Evolutionary conservation across 2,888 invertebrate genomes (phyloP).

Genomic region (Girardia tigrina): DNA sequence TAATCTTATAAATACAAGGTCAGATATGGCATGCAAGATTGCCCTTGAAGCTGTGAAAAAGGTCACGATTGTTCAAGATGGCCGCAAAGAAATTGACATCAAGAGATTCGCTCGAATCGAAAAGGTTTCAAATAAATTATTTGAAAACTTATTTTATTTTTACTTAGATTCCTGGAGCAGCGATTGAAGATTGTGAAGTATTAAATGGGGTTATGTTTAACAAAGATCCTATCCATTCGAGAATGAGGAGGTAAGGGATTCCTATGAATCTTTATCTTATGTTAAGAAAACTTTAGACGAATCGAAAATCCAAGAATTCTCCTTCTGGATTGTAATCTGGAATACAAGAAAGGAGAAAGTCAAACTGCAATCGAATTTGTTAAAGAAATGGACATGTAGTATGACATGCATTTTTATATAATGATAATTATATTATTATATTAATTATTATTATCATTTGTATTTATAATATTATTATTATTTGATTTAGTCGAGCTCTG

Average conservation of each 20-base stretch:
- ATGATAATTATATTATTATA: not conserved
- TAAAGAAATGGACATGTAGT: constrained; percentile 73
- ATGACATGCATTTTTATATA: constrained; percentile 37
- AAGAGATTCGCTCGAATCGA: constrained; percentile 86
- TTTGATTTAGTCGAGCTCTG: not conserved
- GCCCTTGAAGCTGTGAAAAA: constrained; percentile 85
- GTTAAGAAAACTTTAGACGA: constrained; percentile 45
- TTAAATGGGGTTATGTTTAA: constrained; percentile 89
- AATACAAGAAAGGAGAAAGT: constrained; percentile 97
- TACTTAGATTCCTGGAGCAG: constrained; percentile 67
- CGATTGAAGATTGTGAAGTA: constrained; percentile 81
- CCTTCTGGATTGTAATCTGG: constrained; percentile 80
- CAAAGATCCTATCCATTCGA: constrained; percentile 93
- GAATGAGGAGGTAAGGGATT: constrained; percentile 61
- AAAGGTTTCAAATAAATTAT: constrained; percentile 54
- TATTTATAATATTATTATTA: too few relatives aligned
- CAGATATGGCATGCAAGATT: constrained; percentile 70
- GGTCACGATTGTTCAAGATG: constrained; percentile 69
- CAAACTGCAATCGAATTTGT: constrained; percentile 90
- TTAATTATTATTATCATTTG: too few relatives aligned
- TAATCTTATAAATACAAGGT: constrained; percentile 37
- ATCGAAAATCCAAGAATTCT: constrained; percentile 90
- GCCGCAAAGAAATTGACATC: constrained; percentile 83
- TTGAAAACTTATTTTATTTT: not conserved
- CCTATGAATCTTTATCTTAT: not conserved